Evolutionary conservation across 2,113 vertebrate genomes (phyloP), one percentile per base, ranked within the genome.

Genomic region (Misgurnus mizolepis): DNA sequence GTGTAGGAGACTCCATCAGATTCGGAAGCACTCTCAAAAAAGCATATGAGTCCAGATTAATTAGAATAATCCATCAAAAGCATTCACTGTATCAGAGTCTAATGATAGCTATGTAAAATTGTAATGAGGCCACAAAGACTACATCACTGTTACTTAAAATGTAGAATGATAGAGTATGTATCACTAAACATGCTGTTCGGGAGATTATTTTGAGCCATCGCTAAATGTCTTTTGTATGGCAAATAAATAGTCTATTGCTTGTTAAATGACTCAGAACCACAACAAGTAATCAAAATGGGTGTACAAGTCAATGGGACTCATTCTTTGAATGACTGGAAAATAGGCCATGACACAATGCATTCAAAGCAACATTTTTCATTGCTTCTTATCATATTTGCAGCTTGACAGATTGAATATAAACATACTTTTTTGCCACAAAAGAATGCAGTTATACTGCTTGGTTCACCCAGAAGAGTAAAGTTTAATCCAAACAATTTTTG

Each of bases 11-110:
- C 65, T 50, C 66, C 55, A 58, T n/a, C 17, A 80, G 78, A 85
- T 67, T 74, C 80, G 74, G 75, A 49, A 70, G 78, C 71, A 84
- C 72, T 64, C 67, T 47, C 69, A 56, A 41, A 71, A 86, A 82
- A 68, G 74, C 34, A 10, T 67, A 75, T 40, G 49, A 70, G 67
- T 77, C 71, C 55, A 73, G 73, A 82, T 84, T 86, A 86, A 84
- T 86, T 86, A 86, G 82, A 76, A 78, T 79, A 86, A 86, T 86
- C 82, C 82, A 86, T 86, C 82, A 86, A 82, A 84, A 43, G 62
- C 67, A 49, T 61, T 62, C 55, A 67, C 82, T 80, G 61, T 79
- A 68, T 82, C 80, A 78, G 73, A 64, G 75, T 67, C 82, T 86
- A 84, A 86, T 77, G 85, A 82, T 77, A 61, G 75, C 83, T 76